phyloP scores from a whole-genome alignment of 2,113 vertebrate species.

The Ceyx cyanopectus region DNA sequence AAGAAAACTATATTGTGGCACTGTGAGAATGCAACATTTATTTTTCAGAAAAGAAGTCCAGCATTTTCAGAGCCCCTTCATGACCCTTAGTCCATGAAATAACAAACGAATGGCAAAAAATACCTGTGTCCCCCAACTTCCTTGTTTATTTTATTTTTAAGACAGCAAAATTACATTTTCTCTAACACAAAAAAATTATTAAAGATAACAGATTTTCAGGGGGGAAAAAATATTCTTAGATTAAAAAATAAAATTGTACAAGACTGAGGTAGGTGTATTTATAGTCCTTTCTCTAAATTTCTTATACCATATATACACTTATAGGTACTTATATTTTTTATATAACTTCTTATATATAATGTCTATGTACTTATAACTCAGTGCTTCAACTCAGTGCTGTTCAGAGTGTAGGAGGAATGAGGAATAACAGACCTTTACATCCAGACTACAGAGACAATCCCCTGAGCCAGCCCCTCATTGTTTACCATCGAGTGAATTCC shows the following conservation, averaged over 20 bases:
- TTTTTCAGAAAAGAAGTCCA: background rate
- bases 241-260: background rate
- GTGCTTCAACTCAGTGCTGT: background rate
- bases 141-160: background rate
- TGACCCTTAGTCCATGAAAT: background rate
- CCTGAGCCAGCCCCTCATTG: background rate
- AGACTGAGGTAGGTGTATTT: background rate
- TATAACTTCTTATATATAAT: background rate
- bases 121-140: background rate
- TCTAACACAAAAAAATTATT: background rate
- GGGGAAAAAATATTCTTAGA: background rate
- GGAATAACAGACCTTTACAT: background rate
- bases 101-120: background rate
- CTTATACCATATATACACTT: too few relatives aligned
- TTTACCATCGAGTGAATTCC: background rate
- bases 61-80: background rate
- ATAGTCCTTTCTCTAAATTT: background rate
- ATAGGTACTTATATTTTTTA: too few relatives aligned
- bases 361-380: background rate
- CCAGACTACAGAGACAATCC: background rate
- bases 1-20: background rate
- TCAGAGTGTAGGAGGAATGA: background rate
- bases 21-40: background rate
- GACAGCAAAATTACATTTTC: background rate
- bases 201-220: accelerated